Evolutionary conservation across 1,140 invertebrate genomes (phyloP).

Genomic region (Lethrus apterus): DNA sequence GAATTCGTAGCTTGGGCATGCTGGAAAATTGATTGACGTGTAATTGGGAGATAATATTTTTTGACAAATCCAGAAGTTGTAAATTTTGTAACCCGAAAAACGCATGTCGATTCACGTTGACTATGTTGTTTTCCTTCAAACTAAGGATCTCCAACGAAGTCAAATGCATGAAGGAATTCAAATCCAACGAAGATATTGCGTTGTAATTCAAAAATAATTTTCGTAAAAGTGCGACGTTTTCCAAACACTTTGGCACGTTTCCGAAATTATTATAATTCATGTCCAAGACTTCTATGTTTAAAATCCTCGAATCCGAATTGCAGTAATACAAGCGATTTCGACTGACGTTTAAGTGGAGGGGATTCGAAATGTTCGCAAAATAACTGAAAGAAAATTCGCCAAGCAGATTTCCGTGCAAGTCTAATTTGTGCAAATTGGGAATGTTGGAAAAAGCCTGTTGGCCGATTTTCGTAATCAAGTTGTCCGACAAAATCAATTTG

Average conservation of each 20-base stretch:
- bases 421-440: conserved; percentile 58
- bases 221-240: conserved; percentile 53
- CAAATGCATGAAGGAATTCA: conserved; percentile 61
- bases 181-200: conserved; percentile 59
- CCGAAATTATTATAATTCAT: conserved; percentile 60
- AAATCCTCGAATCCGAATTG: conserved; percentile 48
- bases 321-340: conserved; percentile 58
- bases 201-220: conserved; percentile 69
- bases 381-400: conserved; percentile 56
- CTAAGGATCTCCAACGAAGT: conserved; percentile 64
- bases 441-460: conserved; percentile 58
- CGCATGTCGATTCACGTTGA: conserved; percentile 62
- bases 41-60: conserved; percentile 68
- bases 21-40: conserved; percentile 78
- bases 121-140: conserved; percentile 66
- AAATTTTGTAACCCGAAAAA: conserved; percentile 65
- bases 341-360: conserved; percentile 60
- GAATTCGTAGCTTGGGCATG: conserved; percentile 62
- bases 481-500: conserved; percentile 62
- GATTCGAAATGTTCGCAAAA: conserved; percentile 59
- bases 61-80: conserved; percentile 71
- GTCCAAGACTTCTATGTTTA: conserved; percentile 60
- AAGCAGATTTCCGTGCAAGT: conserved; percentile 65
- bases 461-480: conserved; percentile 55
- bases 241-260: conserved; percentile 57